Conservation (phyloP, 2,888 invertebrate species). For the Rotaria socialis region DNA sequence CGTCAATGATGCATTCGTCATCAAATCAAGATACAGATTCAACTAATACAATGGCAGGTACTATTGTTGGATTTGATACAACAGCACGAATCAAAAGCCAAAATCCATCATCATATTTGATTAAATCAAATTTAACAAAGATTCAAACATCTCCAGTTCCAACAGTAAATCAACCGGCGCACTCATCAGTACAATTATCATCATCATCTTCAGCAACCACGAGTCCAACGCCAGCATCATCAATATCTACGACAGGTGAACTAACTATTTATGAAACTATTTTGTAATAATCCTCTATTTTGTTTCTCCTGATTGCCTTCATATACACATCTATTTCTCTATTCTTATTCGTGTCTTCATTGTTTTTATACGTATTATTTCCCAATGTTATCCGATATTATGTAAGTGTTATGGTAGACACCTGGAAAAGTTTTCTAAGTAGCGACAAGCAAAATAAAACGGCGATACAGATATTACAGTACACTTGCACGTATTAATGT, state of each 20-base stretch:
- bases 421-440: too few species aligned
- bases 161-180: not conserved
- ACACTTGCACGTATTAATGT: too few species aligned
- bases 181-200: not conserved
- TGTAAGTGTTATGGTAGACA: not conserved
- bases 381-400: not conserved
- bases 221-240: not conserved
- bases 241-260: slow-evolving; percentile 10
- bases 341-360: not conserved
- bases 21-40: not conserved
- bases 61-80: not conserved
- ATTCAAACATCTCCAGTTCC: not conserved
- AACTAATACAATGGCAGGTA: not conserved
- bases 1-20: not conserved
- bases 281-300: not conserved
- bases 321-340: not conserved
- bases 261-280: not conserved
- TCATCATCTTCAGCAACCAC: not conserved
- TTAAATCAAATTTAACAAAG: not conserved
- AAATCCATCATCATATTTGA: not conserved
- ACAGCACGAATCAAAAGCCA: not conserved
- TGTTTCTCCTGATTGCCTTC: not conserved
- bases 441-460: too few species aligned
- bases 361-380: not conserved
- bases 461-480: too few species aligned